Base-by-base conservation (phyloP, 2,888 invertebrate species). In the Synanthedon myopaeformis region DNA sequence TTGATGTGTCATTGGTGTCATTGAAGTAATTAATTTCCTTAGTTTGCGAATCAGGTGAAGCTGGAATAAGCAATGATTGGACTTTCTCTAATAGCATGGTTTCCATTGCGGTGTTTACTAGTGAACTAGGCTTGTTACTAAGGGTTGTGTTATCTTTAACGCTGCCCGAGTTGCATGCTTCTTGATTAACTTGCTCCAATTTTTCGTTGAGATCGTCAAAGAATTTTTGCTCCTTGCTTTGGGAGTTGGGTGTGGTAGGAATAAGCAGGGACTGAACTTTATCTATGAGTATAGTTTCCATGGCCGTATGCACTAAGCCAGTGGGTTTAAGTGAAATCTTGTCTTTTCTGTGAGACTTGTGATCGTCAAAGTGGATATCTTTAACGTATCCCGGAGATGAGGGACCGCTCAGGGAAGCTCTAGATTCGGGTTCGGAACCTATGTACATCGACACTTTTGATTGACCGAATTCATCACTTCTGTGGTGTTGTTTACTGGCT, bases 11-110 rank as follows among this genome's bases (percentile, higher is more conserved):
- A 59, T 78, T 80, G 1, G 84, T 80, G 54, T 85, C 79, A 56
- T 74, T 71, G 60, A 86, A 85, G 62, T 86, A 86, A 58, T 81
- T 74, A 56, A 71, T 69, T 28, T 76, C 74, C 52, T 69, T 64
- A 51, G 62, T 60, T 55, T 69, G 65, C 8, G 60, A 54, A 55
- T 79, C 78, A 13, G 86, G 83, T 28, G 82, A 77, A 23, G 85
- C 70, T 1, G 85, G 82, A 58, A 85, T 63, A 53, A 87, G 70
- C 48, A 86, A 59, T 45, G 78, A 75, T 52, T 85, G 88, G 1
- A 89, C 87, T 72, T 82, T 88, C 58, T 90, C 90, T 58, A 89
- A 81, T 11, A 90, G 74, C 55, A 90, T 89, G 49, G 89, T 89
- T 65, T 89, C 87, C 77, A 90, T 86, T 19, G 90, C 90, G 14